Evolutionary conservation across 1,140 invertebrate species (phyloP).

Genomic region (Trachymyrmex septentrionalis): DNA sequence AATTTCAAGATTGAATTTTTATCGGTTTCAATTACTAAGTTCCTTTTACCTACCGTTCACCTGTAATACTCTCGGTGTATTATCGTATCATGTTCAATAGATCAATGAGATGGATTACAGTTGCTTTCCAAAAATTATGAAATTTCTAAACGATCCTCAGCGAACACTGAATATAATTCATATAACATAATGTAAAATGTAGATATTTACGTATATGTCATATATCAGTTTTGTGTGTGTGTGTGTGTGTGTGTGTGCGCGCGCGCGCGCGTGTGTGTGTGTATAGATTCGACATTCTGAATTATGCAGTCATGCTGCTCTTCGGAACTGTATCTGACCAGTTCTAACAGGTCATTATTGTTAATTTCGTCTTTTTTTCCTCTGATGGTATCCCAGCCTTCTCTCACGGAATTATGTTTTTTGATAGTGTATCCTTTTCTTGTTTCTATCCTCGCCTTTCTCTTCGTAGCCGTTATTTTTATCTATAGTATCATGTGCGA

Average conservation of each 20-base stretch:
- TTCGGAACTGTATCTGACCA: neutral
- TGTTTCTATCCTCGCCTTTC: neutral
- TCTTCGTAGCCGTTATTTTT: conserved; percentile 10
- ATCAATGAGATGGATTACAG: neutral
- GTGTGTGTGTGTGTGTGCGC: too few relatives aligned
- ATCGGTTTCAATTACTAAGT: neutral
- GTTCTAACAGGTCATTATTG: conserved; percentile 2
- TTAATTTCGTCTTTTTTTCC: conserved; percentile 13
- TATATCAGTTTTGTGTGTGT: too few relatives aligned
- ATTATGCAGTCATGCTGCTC: neutral
- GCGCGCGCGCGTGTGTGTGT: too few relatives aligned
- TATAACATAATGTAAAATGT: too few relatives aligned
- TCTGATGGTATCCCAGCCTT: neutral
- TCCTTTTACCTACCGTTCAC: neutral
- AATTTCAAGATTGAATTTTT: conserved; percentile 23
- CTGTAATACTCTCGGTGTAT: neutral
- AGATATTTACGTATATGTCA: too few relatives aligned
- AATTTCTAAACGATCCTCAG: neutral
- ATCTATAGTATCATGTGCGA: neutral
- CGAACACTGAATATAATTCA: too few relatives aligned
- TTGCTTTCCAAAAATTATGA: conserved; percentile 24
- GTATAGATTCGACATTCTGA: neutral
- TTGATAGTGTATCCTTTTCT: neutral
- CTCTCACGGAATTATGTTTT: neutral
- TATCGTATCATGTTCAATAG: neutral